These are phyloP conservation scores for Spongia lamella DNA, from an alignment of 37 sponge, comb jelly and placozoan genomes.

Conservation along the genomic window DNA sequence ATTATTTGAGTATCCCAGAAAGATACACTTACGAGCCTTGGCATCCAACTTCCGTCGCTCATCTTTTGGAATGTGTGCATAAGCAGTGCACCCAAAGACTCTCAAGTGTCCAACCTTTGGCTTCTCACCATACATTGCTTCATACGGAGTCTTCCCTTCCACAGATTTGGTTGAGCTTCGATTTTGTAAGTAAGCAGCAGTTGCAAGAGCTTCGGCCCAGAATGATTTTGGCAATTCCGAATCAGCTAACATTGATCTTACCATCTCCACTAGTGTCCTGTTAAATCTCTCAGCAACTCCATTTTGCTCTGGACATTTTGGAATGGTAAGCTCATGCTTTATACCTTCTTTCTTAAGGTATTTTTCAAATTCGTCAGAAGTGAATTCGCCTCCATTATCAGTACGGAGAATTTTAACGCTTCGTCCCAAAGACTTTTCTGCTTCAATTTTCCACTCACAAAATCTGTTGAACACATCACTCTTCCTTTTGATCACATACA, in stretches of 20 bases:
- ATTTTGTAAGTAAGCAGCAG: conserved; percentile 9
- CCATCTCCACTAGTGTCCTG: conserved; percentile 27
- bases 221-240: conserved; percentile 3
- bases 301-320: conserved; percentile 22
- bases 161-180: conserved; percentile 23
- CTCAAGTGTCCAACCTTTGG: conserved; percentile 22
- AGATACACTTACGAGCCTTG: conserved; percentile 22
- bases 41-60: conserved; percentile 19
- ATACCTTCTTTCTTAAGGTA: conserved; percentile 13
- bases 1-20: conserved; percentile 35
- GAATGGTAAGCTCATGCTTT: conserved; percentile 13
- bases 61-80: conserved; percentile 27
- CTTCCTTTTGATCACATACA: conserved; percentile 18
- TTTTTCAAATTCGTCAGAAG: conserved; percentile 10
- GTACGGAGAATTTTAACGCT: conserved; percentile 7
- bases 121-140: conserved; percentile 16
- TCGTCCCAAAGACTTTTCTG: not conserved
- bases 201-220: conserved; percentile 21
- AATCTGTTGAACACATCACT: conserved; percentile 14
- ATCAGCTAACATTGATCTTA: conserved; percentile 26
- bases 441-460: conserved; percentile 15
- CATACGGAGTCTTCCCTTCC: conserved; percentile 15
- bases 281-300: conserved; percentile 26
- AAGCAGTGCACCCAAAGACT: conserved; percentile 26
- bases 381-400: conserved; percentile 21